phyloP scores from a whole-genome alignment of 2,797 vertebrate genomes.

The Orientallactaga sibirica region DNA sequence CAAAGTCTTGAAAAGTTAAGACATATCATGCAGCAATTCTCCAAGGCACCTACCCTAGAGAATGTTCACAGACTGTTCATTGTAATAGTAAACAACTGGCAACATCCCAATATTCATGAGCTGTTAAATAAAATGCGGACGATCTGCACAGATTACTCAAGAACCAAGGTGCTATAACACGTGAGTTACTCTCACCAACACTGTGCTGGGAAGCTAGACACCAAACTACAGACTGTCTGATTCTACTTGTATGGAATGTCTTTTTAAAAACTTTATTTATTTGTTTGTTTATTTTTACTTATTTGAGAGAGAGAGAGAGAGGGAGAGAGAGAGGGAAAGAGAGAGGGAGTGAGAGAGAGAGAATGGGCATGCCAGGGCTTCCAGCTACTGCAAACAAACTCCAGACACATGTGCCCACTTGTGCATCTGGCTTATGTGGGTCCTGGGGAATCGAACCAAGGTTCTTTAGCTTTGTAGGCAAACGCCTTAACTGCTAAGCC shows the following conservation, averaged over 20 bases:
- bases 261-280: neutral
- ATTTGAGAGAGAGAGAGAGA: too few relatives aligned
- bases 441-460: too few relatives aligned
- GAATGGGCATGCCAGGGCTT: too few relatives aligned
- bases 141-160: neutral
- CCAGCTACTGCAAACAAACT: too few relatives aligned
- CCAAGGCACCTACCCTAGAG: neutral
- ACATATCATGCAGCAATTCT: neutral
- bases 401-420: too few relatives aligned
- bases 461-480: too few relatives aligned
- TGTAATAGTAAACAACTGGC: neutral
- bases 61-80: neutral
- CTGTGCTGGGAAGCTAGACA: neutral
- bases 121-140: neutral
- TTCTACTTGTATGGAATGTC: neutral
- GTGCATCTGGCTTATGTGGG: too few relatives aligned
- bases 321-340: too few relatives aligned
- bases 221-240: neutral
- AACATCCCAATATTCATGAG: neutral
- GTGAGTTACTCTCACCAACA: neutral
- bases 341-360: too few relatives aligned
- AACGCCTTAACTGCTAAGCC: too few relatives aligned
- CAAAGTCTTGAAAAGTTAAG: conserved; percentile 29
- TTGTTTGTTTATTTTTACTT: too few relatives aligned
- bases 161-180: neutral